Base-by-base conservation (phyloP, 2,797 vertebrate species). In the Phylloscopus collybita region DNA sequence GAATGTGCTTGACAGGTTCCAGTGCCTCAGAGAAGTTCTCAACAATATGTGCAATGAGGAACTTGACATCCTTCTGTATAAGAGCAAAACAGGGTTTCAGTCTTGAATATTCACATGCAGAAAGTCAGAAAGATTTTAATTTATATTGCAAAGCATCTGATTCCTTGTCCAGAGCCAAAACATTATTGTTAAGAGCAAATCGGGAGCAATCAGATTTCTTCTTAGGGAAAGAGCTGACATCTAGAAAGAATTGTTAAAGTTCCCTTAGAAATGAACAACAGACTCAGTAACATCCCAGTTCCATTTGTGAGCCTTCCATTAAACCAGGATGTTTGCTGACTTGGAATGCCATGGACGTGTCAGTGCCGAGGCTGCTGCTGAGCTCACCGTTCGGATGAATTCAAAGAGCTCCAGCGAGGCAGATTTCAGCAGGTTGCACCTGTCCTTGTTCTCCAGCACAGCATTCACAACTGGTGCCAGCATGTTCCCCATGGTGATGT, bases 381-480 rank as follows among this genome's bases (percentile, higher is more conserved):
- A 59, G 98, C 98, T 94, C 96, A 99, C 99, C 98, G 98, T 98
- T 98, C 97, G 98, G 96, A 99, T 99, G 97, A 99, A 99, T 93
- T 99, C 99, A 95, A 99, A 99, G 74, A 99, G 98, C 95, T 99
- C 99, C 75, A 99, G 98, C 96, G 99, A 98, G 95, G 99, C 99
- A 4, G 99, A 99, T 97, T 99, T 99, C 70, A 99, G 98, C 44
- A 99, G 98, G 95, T 99, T 99, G 98, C 99, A 99, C 97, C 99
- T 97, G 42, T 98, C 98, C 95, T 99, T 99, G 66, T 99, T 99
- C 98, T 99, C 99, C 97, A 99, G 96, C 97, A 99, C 97, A 80
- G 99, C 99, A 47, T 99, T 99, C 95, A 99, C 98, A 92, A 99
- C 99, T 10, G 99, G 99, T 89, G 99, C 99, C 97, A 99, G 99